These are phyloP conservation scores for Cygnus buccinator DNA, from an alignment of 2,113 vertebrate genomes.

Conservation along the genomic window DNA sequence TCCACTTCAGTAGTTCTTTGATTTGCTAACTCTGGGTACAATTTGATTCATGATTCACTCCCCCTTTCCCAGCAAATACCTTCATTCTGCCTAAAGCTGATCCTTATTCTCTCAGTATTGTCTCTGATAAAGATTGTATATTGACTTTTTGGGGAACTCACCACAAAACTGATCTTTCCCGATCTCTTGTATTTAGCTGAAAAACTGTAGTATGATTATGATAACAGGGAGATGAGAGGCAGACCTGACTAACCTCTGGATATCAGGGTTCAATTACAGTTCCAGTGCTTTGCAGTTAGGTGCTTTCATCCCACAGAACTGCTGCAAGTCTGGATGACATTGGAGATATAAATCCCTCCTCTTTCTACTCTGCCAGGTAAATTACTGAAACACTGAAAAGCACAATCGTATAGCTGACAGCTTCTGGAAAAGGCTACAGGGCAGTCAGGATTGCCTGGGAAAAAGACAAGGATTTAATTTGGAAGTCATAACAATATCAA, in stretches of 20 bases:
- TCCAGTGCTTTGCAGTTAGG: background rate
- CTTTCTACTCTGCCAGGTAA: background rate
- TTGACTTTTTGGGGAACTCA: background rate
- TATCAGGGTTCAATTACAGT: background rate
- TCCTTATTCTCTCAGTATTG: background rate
- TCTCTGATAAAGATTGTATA: background rate
- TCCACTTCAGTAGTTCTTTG: conserved; percentile 34
- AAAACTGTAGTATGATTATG: background rate
- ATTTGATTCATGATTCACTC: background rate
- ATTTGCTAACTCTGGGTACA: conserved; percentile 29
- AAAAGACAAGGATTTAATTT: background rate
- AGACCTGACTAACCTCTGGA: background rate
- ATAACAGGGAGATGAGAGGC: background rate
- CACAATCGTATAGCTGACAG: background rate
- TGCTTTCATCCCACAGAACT: background rate
- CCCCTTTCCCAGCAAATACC: background rate
- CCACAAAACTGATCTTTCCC: background rate
- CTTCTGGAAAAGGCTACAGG: background rate
- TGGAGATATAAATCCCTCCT: background rate
- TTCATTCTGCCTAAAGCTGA: background rate
- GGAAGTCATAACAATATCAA: background rate
- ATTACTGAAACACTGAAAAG: background rate
- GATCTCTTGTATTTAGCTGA: background rate
- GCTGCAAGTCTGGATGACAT: background rate
- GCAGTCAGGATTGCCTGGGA: background rate